Evolutionary conservation across 2,888 invertebrate genomes (phyloP), one percentile per base, ranked within the genome.

Genomic region (Diaphora mendica): DNA sequence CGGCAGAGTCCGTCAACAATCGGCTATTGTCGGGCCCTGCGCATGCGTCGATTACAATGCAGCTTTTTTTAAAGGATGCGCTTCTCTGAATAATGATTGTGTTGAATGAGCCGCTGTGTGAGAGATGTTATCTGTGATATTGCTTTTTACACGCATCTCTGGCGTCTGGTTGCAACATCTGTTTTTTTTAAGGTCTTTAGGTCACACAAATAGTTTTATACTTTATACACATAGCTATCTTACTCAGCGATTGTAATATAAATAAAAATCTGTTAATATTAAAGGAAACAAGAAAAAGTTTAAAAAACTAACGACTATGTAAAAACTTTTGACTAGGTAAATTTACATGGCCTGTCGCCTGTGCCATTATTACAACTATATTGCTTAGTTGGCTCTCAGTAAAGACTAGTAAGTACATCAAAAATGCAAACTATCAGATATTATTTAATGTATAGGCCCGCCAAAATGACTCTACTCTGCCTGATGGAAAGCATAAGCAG

Each of bases 1-100:
- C 85, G 83, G 83, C 77, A 74, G 64, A 78, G 30, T 85, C 74
- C 85, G 85, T 55, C 71, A 30, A 81, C 77, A 73, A 75, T 83
- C 85, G 85, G 69, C 39, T 42, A 70, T 73, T 76, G 77, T 81
- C 81, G 74, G 73, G 33, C 39, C 42, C 62, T 80, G 80, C 83
- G 78, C 73, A 39, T 70, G 71, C 77, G 76, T 64, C 69, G 72
- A 80, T 79, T 76, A 71, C 72, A 64, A 68, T 51, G 15, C 44
- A 48, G 44, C 35, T 69, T 69, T 78, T 74, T 74, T 39, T 73
- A 20, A 55, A 51, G 68, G 75, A 77, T 76, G 75, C 68, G 74
- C 78, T 78, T 72, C 74, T 75, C 68, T 67, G 70, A 65, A 77
- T 71, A 73, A 33, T 73, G 72, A 64, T 62, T 68, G 69, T 78